Conservation (phyloP, 1,140 invertebrate species). For the Lepidurus arcticus region DNA sequence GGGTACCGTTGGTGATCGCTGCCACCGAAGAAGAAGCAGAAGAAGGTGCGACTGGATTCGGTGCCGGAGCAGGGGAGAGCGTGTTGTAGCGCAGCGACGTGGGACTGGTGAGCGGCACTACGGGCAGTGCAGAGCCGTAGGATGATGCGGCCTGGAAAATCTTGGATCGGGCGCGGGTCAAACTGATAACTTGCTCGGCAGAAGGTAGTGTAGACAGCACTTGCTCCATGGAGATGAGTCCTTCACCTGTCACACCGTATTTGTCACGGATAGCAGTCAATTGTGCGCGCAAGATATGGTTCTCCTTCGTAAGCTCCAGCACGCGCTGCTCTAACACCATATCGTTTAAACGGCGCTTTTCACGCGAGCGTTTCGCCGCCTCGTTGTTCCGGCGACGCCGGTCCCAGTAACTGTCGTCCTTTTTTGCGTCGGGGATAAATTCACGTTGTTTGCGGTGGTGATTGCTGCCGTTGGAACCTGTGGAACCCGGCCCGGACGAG, state of each 20-base stretch:
- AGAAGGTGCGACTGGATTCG: neutral
- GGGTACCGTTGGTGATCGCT: constrained; percentile 22
- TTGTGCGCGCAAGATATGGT: constrained; percentile 86
- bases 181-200: constrained; percentile 71
- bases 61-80: neutral
- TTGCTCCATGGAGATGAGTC: constrained; percentile 76
- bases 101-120: neutral
- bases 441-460: constrained; percentile 83
- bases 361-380: constrained; percentile 85
- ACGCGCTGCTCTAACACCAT: constrained; percentile 93
- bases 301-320: constrained; percentile 89
- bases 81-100: constrained; percentile 1
- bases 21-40: neutral
- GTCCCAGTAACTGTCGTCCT: constrained; percentile 97
- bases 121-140: neutral
- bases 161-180: constrained; percentile 46
- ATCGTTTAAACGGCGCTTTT: constrained; percentile 92
- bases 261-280: constrained; percentile 87
- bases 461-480: constrained; percentile 24
- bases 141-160: constrained; percentile 25
- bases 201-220: constrained; percentile 74
- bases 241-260: constrained; percentile 81
- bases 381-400: constrained; percentile 90
- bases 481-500: neutral
- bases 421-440: constrained; percentile 94